Base-by-base conservation (phyloP, 2,888 invertebrate genomes). In the Tetheella fluctuosa region DNA sequence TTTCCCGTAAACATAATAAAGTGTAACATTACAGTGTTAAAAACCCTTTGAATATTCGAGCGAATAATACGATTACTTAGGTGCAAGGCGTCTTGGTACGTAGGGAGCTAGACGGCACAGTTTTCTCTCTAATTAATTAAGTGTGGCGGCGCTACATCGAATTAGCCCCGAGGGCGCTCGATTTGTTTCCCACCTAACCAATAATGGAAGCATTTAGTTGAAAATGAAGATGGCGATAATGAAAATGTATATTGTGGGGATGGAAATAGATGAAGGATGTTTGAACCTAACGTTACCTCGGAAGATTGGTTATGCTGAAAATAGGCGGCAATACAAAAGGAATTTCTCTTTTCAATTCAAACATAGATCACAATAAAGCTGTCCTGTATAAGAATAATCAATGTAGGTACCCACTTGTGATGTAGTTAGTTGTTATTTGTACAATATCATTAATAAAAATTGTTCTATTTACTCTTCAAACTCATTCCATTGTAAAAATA, bases 61-160 rank as follows among this genome's bases (percentile, higher is more conserved):
- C 39, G 52, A 20, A 52, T 64, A 70, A 64, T 59, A 62, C 59
- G 57, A 63, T 69, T 66, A 56, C 28, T 58, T 37, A 59, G 15
- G 54, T 58, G 59, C 28, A 28, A 54, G 57, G 52, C 52, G 61
- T 58, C 59, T 54, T 57, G 28, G 25, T 54, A 65, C 56, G 61
- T 56, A 59, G 61, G 63, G 61, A 62, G 57, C 8, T 20, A 39
- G 61, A 34, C 39, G n/a, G 39, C 55, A 75, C 71, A 71, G 76
- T 74, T 79, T 78, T 71, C 76, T 68, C 65, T 67, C 70, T 75
- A 83, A 84, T 81, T 81, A 83, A 84, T 80, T 80, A 81, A 79
- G 78, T 72, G 76, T 68, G 65, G 72, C 64, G 64, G 67, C n/a
- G 59, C 57, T 63, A 69, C 73, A 83, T 83, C 70, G 74, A 82